Conservation (phyloP, 2,113 vertebrate species). For the Eolophus roseicapilla region DNA sequence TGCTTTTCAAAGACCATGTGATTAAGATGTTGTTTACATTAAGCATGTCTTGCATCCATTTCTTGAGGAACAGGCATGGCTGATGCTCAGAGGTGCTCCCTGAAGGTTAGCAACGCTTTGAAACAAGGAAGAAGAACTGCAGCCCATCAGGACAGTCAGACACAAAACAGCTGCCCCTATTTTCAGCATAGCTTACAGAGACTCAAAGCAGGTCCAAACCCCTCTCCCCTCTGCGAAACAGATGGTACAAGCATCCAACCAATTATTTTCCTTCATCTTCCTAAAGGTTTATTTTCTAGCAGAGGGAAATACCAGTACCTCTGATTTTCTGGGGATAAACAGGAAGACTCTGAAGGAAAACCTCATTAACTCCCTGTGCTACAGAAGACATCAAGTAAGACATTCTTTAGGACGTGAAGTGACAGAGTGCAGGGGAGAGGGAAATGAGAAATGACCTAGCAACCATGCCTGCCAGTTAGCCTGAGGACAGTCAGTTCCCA, state of each 20-base stretch:
- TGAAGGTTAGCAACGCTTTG: not conserved
- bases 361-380: slow-evolving; percentile 1
- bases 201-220: not conserved
- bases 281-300: not conserved
- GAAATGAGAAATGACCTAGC: slow-evolving; percentile 12
- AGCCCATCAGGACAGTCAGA: not conserved
- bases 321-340: not conserved
- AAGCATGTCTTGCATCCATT: not conserved
- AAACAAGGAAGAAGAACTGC: not conserved
- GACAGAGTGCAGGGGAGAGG: not conserved
- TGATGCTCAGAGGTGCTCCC: not conserved
- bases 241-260: not conserved
- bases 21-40: not conserved
- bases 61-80: not conserved
- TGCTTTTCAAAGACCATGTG: not conserved
- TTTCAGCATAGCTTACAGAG: not conserved
- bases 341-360: not conserved
- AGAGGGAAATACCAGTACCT: not conserved
- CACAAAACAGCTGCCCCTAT: not conserved
- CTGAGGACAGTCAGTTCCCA: slow-evolving; percentile 7
- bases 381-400: not conserved
- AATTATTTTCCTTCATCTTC: not conserved
- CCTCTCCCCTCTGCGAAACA: not conserved
- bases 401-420: not conserved
- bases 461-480: not conserved